Base-by-base conservation (phyloP, 2,888 invertebrate genomes). In the Phoenoteleia sp. region DNA sequence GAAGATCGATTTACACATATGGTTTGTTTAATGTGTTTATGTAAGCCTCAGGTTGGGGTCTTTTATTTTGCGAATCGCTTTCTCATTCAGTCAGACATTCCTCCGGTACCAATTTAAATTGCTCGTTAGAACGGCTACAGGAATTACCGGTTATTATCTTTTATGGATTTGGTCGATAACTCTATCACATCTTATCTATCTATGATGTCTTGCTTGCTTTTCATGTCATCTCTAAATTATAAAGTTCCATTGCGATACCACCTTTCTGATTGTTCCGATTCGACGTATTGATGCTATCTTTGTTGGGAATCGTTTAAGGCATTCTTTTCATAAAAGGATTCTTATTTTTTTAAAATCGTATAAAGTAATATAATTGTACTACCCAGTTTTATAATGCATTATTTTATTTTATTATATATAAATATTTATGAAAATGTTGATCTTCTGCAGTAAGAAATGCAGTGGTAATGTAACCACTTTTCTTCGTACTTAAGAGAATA, bases 101-200 rank as follows among this genome's bases (percentile, higher is more conserved):
- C 79, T 42, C 58, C n/a, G 77, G 71, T 74, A 79, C 77, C 84
- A 86, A 84, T 86, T 86, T 84, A 81, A 86, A 86, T 84, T 74
- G 81, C 86, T 86, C 77, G 84, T 86, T 86, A 79, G 49, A 77
- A 74, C 60, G 49, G 69, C 80, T 56, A 69, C 81, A 81, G 75
- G 79, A 84, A 84, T 84, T 86, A 84, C 86, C 72, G 81, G 87
- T 87, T 87, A 88, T 88, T 87, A 88, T 86, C 74, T 86, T 87
- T 87, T 83, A 86, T 77, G 84, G 82, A 76, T 86, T 87, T 82
- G 84, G 75, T 80, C 88, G 86, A 88, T 87, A 87, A 81, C 87
- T 88, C 85, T 88, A 88, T 88, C 84, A 60, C 60, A 45, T 52
- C 77, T 84, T 84, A 84, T 80, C 77, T 79, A 72, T 62, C 77